Percentiles rank a stretch among this genome's conserved stretches.
Evolutionary conservation across 2,797 vertebrate species (phyloP).

Genomic region (Eidolon dupreanum): DNA sequence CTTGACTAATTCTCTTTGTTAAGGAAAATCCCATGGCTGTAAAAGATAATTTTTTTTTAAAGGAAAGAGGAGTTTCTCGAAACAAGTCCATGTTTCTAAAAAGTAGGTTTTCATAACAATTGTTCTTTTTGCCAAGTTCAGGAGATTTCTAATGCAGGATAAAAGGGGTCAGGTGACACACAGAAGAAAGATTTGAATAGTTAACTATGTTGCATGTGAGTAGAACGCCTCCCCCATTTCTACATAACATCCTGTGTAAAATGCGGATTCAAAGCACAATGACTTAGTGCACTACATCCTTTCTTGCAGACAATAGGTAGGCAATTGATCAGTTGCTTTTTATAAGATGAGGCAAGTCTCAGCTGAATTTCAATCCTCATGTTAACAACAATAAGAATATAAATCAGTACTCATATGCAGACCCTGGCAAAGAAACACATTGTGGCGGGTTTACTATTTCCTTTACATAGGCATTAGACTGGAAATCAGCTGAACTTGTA

Average conservation of each 20-base stretch:
- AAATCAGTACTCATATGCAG: not conserved
- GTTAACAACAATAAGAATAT: slow-evolving; percentile 49
- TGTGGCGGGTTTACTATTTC: not conserved
- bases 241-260: not conserved
- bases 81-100: slow-evolving; percentile 37
- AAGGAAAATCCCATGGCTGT: slow-evolving; percentile 5
- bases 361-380: slow-evolving; percentile 48
- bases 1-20: slow-evolving; percentile 50
- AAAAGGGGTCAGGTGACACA: not conserved
- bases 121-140: slow-evolving; percentile 19
- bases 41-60: not conserved
- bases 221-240: slow-evolving; percentile 25
- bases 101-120: slow-evolving; percentile 27
- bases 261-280: not conserved
- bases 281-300: not conserved
- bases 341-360: slow-evolving; percentile 26
- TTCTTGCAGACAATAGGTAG: slow-evolving; percentile 35
- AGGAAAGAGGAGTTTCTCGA: slow-evolving; percentile 5
- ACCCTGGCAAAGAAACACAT: not conserved
- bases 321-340: slow-evolving; percentile 55
- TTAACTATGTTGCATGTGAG: not conserved
- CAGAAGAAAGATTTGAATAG: not conserved
- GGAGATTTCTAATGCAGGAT: not conserved
- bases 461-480: not conserved
- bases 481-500: slow-evolving; percentile 58